These are phyloP conservation scores for Lepidurus arcticus DNA, from an alignment of 1,140 invertebrate genomes.

Conservation along the genomic window DNA sequence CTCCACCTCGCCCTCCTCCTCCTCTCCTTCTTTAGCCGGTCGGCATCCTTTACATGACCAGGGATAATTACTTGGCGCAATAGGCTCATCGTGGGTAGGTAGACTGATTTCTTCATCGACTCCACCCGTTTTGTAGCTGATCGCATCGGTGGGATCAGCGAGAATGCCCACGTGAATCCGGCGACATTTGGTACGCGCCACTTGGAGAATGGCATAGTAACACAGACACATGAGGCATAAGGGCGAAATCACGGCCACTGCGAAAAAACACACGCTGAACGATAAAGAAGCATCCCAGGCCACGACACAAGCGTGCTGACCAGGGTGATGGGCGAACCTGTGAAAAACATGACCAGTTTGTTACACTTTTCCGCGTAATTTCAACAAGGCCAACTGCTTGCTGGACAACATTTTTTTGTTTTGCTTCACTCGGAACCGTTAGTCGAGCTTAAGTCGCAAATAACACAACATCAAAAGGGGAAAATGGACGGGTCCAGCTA, in stretches of 20 bases:
- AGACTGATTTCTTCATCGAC: neutral
- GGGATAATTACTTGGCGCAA: neutral
- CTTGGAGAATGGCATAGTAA: constrained; percentile 37
- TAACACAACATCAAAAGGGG: no score
- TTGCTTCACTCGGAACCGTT: no score
- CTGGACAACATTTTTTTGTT: no score
- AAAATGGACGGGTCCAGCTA: no score
- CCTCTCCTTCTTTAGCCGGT: neutral
- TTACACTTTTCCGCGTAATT: neutral
- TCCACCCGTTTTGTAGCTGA: neutral
- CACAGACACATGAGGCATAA: constrained; percentile 33
- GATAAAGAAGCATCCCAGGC: constrained; percentile 32
- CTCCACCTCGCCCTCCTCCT: neutral
- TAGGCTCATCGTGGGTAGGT: constrained; percentile 16
- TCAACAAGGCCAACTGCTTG: neutral
- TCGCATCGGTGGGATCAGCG: neutral
- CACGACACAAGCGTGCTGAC: constrained; percentile 30
- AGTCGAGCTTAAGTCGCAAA: no score
- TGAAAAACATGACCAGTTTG: neutral
- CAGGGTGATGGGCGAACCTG: neutral
- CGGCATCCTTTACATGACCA: neutral
- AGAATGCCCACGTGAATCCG: constrained; percentile 35
- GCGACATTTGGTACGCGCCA: constrained; percentile 35
- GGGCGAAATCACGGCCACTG: constrained; percentile 30
- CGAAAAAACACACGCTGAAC: constrained; percentile 32